phyloP scores from a whole-genome alignment of 2,113 vertebrate species.

The Crotalus tigris region DNA sequence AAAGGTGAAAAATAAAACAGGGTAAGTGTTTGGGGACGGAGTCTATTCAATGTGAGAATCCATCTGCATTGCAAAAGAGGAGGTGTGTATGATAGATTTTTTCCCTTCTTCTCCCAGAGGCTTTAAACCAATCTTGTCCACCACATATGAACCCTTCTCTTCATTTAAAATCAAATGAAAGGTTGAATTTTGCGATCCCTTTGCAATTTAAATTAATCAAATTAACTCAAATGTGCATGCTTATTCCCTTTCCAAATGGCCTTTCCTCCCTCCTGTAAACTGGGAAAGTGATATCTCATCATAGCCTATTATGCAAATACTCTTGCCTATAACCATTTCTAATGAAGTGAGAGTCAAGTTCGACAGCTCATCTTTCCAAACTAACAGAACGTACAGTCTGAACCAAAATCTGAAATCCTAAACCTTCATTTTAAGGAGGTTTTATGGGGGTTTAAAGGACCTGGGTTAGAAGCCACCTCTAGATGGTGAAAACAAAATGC shows the following conservation, averaged over 20 bases:
- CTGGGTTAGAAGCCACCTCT: too few species aligned
- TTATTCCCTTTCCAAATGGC: slow-evolving; percentile 13
- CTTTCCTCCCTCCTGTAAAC: slow-evolving; percentile 16
- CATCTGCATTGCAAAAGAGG: slow-evolving; percentile 41
- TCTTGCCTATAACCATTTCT: slow-evolving; percentile 8
- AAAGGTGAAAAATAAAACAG: slow-evolving; percentile 56
- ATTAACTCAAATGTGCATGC: neutral
- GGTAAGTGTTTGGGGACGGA: slow-evolving; percentile 31
- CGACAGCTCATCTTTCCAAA: neutral
- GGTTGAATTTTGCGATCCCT: slow-evolving; percentile 16
- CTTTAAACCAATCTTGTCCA: slow-evolving; percentile 43
- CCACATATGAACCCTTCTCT: slow-evolving; percentile 14
- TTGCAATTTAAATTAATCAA: slow-evolving; percentile 49
- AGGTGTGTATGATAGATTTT: neutral
- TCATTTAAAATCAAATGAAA: slow-evolving; percentile 26
- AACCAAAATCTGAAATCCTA: fast-evolving
- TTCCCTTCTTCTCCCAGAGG: slow-evolving; percentile 26
- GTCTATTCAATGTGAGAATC: slow-evolving; percentile 28
- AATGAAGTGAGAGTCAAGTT: neutral
- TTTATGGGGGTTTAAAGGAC: neutral
- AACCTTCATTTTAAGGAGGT: neutral
- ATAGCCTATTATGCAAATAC: neutral
- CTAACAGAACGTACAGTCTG: neutral
- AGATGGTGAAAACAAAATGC: too few species aligned
- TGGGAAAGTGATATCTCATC: neutral